Evolutionary conservation across 1,140 invertebrate species (phyloP), one percentile per base, ranked within the genome.

Genomic region (Zaprionus capensis): DNA sequence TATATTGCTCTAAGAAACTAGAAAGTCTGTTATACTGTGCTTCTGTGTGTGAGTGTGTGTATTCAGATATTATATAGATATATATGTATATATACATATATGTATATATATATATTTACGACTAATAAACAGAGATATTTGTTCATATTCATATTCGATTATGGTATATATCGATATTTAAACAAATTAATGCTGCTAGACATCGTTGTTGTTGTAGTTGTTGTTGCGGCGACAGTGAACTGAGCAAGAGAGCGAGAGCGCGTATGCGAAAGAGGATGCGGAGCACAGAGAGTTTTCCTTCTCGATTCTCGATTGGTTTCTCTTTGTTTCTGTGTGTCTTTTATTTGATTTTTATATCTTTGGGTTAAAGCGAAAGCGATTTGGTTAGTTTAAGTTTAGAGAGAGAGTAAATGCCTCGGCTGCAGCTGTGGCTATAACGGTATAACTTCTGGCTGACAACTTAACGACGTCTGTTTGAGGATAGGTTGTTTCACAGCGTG

Each of bases 401-500:
- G 44, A 67, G 44, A 71, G 71, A 72, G 70, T 86, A 80, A 78
- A 87, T 87, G 72, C 77, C 82, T 81, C 57, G 69, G 58, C 58
- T 61, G 64, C 66, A 41, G 57, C 72, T 86, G 61, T 51, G 46
- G 46, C 46, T 51, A 51, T 51, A 51, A 51, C 46, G 46, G 20
- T 51, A 51, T 51, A 51, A 51, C 46, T 46, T 66, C 64, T 78
- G 72, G 76, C 82, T 86, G 64, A 78, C 70, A 78, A 81, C 55
- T 90, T 90, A 90, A 77, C 85, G 85, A 90, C 85, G 85, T 75
- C 85, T 90, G 85, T 65, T 72, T 72, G 17, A 69, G 56, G 17
- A 62, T 74, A 56, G 24, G 17, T 64, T 51, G 14, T 64, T 51
- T 7, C n/a, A 46, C 41, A 46, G 41, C n/a, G 36, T 53, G 20